Percentiles rank a stretch among this genome's conserved stretches.
These are phyloP conservation scores for Falco berigora DNA, from an alignment of 2,797 vertebrate species.

Conservation along the genomic window DNA sequence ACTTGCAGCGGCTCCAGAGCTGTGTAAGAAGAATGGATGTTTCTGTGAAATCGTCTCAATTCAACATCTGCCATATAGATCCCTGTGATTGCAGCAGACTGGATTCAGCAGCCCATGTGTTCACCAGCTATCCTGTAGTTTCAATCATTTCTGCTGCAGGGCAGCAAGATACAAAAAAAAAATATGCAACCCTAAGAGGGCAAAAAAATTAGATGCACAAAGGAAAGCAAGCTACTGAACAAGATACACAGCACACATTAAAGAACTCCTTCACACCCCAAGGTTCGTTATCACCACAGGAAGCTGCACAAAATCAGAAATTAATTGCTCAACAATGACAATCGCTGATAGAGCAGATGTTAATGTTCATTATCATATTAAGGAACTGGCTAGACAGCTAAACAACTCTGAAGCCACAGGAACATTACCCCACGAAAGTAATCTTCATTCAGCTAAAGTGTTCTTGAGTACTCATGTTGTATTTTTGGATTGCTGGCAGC, in stretches of 20 bases:
- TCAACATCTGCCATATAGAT: not conserved
- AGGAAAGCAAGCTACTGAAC: not conserved
- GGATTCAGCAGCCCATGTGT: not conserved
- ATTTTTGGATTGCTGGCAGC: not conserved
- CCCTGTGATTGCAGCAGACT: not conserved
- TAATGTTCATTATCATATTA: not conserved
- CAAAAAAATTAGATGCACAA: not conserved
- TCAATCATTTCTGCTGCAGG: not conserved
- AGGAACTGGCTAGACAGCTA: not conserved
- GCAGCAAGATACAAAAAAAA: not conserved
- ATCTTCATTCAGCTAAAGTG: not conserved
- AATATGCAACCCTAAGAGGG: not conserved
- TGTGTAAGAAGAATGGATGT: rapidly evolving
- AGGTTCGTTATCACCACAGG: not conserved
- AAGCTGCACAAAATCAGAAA: slow-evolving; percentile 1
- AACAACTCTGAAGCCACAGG: not conserved
- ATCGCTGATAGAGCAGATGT: not conserved
- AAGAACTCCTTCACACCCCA: not conserved
- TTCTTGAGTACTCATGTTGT: not conserved
- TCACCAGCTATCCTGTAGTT: not conserved
- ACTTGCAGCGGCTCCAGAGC: not conserved
- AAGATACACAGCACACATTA: not conserved
- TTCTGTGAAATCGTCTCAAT: not conserved
- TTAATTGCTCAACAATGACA: slow-evolving; percentile 1
- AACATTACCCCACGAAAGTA: not conserved